Conservation (phyloP, 2,113 vertebrate species). For the Rhabdornis inornatus region DNA sequence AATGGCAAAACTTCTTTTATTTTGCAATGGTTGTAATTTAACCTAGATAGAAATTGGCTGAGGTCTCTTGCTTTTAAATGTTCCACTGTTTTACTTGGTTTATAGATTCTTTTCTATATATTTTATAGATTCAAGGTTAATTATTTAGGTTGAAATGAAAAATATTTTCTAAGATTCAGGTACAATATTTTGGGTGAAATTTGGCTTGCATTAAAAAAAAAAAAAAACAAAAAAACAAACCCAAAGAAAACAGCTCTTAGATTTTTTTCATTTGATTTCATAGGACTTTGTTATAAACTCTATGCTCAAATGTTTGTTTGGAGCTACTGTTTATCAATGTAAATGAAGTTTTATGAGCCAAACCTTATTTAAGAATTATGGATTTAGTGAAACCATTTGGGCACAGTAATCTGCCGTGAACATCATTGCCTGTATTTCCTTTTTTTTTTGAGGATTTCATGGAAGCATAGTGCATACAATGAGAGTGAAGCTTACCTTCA, state of each 20-base stretch:
- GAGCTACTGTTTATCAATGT: not conserved
- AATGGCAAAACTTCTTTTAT: not conserved
- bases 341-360: not conserved
- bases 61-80: not conserved
- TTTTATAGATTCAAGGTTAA: not conserved
- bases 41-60: not conserved
- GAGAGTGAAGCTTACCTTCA: slow-evolving; percentile 42
- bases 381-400: not conserved
- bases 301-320: not conserved
- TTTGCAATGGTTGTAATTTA: not conserved
- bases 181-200: not conserved
- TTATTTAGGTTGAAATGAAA: not conserved
- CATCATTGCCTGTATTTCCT: not conserved
- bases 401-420: not conserved
- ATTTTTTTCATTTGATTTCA: not conserved
- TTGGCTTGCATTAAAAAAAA: not conserved
- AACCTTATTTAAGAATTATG: not conserved
- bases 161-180: not conserved
- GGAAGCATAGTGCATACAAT: not conserved
- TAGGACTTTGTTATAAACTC: not conserved
- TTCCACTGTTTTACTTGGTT: not conserved
- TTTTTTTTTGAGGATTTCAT: not conserved
- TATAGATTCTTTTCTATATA: not conserved
- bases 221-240: accelerated
- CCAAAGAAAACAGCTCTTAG: not conserved